Conservation (phyloP, 1,140 invertebrate species). For the Chionoecetes opilio region DNA sequence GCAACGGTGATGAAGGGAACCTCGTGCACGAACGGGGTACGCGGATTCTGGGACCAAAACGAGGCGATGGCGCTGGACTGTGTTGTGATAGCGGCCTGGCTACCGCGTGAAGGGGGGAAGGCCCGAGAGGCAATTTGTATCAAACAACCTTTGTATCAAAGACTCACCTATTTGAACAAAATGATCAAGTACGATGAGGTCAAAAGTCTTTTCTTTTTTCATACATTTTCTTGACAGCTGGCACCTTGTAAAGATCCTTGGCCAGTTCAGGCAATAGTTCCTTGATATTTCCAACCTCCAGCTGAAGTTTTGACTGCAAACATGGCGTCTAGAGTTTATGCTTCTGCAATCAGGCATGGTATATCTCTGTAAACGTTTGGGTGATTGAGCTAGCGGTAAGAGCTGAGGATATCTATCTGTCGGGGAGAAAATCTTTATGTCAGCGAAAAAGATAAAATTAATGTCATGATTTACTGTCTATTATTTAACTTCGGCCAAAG, state of each 20-base stretch:
- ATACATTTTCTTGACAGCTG: constrained; percentile 12
- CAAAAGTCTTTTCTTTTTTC: constrained; percentile 54
- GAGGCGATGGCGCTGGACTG: background rate
- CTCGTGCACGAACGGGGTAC: constrained; percentile 60
- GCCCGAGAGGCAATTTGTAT: background rate
- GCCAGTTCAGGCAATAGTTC: background rate
- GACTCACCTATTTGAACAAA: constrained; percentile 50
- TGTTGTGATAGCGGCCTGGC: background rate
- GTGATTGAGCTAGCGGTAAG: background rate
- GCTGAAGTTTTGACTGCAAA: background rate
- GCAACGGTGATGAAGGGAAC: constrained; percentile 60
- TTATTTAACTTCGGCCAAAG: too few relatives aligned
- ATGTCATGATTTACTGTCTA: too few relatives aligned
- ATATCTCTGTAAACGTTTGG: constrained; percentile 32
- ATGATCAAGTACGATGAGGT: background rate
- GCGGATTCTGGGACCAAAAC: background rate
- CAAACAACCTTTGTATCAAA: too few relatives aligned
- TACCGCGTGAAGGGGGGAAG: background rate
- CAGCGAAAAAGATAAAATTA: too few relatives aligned
- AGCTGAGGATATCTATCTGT: background rate
- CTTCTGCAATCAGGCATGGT: too few relatives aligned
- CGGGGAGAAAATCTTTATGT: background rate
- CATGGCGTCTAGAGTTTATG: too few relatives aligned
- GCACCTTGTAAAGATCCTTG: background rate
- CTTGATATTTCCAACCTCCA: background rate